Conservation (phyloP, 2,113 vertebrate genomes). For the Smithornis capensis region DNA sequence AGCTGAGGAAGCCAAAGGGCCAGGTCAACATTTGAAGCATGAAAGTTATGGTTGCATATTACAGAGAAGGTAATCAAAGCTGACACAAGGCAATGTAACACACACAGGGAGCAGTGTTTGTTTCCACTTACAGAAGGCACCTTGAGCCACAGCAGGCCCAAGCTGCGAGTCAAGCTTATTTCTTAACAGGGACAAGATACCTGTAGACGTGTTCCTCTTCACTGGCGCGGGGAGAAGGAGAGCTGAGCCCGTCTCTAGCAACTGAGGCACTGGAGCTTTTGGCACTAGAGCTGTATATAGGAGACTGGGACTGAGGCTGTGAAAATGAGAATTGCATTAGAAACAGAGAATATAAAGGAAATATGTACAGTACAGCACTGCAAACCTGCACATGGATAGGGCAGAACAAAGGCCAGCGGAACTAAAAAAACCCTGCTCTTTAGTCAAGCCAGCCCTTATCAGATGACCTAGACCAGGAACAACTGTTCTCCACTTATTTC, state of each 20-base stretch:
- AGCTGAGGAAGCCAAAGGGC: not conserved
- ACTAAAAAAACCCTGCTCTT: not conserved
- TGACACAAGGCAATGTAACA: not conserved
- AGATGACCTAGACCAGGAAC: not conserved
- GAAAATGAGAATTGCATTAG: not conserved
- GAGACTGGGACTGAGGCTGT: slow-evolving; percentile 72
- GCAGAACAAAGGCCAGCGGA: not conserved
- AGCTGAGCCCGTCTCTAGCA: slow-evolving; percentile 79
- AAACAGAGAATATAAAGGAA: not conserved
- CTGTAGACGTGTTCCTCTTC: slow-evolving; percentile 99
- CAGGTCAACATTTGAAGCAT: not conserved
- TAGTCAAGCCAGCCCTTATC: not conserved
- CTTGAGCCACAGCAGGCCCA: not conserved
- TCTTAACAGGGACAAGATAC: slow-evolving; percentile 60
- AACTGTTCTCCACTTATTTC: not conserved
- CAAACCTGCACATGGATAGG: not conserved
- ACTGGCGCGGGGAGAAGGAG: slow-evolving; percentile 73
- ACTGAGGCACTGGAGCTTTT: slow-evolving; percentile 76
- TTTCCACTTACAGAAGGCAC: not conserved
- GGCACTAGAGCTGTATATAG: slow-evolving; percentile 72
- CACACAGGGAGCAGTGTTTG: not conserved
- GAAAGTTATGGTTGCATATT: not conserved
- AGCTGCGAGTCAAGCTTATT: not conserved
- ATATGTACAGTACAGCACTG: not conserved
- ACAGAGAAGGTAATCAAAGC: not conserved